Evolutionary conservation across 1,140 invertebrate species (phyloP).

Genomic region (Oscheius sp.): DNA sequence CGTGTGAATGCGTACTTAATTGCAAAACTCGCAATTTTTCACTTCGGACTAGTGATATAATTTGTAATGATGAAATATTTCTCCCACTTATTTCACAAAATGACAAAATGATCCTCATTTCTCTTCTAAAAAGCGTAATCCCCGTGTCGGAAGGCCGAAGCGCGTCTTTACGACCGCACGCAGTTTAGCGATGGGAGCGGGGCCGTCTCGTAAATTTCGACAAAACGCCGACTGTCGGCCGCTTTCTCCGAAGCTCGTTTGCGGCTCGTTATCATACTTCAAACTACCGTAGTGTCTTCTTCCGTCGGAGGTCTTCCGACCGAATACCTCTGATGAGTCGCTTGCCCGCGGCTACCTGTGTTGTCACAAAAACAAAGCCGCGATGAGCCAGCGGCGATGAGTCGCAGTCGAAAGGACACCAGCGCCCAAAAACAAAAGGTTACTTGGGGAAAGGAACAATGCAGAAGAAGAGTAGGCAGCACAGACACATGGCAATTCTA

Average conservation of each 20-base stretch:
- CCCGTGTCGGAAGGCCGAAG: background rate
- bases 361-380: too few relatives aligned
- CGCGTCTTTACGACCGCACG: background rate
- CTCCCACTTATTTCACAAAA: background rate
- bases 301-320: too few relatives aligned
- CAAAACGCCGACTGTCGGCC: background rate
- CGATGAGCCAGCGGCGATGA: background rate
- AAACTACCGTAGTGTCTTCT: background rate
- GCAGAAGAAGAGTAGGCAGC: too few relatives aligned
- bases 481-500: too few relatives aligned
- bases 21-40: too few relatives aligned
- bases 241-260: background rate
- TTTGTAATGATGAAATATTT: too few relatives aligned
- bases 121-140: too few relatives aligned
- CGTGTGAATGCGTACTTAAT: too few relatives aligned
- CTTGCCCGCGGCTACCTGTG: too few relatives aligned
- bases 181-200: background rate
- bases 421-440: background rate
- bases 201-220: conserved; percentile 4
- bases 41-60: too few relatives aligned
- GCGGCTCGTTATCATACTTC: background rate
- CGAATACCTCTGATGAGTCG: too few relatives aligned
- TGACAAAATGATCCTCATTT: background rate
- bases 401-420: background rate
- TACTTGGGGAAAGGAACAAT: too few relatives aligned